A percentile compares a stretch with the other conserved stretches of the same genome.
Conservation (phyloP, 2,888 invertebrate genomes). For the Myopa tessellatipennis region DNA sequence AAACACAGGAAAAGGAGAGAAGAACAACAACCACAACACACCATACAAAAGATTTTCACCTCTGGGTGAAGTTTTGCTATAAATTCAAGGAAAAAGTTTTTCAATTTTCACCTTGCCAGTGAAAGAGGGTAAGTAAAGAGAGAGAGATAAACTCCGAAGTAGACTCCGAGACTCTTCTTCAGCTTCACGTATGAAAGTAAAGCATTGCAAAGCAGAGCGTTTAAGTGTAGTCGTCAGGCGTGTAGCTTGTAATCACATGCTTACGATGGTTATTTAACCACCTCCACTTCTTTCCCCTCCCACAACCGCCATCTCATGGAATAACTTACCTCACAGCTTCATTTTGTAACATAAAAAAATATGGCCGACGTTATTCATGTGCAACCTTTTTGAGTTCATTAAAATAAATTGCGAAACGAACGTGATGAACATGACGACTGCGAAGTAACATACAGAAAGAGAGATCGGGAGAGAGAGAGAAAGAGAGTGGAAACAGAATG, state of each 20-base stretch:
- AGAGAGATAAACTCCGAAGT: too few relatives aligned
- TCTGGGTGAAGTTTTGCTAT: too few relatives aligned
- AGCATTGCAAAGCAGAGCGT: too few relatives aligned
- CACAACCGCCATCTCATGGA: neutral
- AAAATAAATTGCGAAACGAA: constrained; percentile 33
- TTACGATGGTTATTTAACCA: neutral
- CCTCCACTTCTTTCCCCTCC: neutral
- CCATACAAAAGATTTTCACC: too few relatives aligned
- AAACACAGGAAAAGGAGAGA: too few relatives aligned
- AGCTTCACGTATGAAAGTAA: too few relatives aligned
- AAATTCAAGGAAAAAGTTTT: neutral
- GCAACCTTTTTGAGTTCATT: constrained; percentile 32
- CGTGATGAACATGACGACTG: constrained; percentile 8
- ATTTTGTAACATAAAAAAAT: neutral
- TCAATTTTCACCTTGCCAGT: neutral
- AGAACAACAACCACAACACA: too few relatives aligned
- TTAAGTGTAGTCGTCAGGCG: too few relatives aligned
- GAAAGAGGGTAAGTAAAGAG: too few relatives aligned
- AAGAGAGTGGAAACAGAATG: neutral
- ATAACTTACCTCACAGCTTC: neutral
- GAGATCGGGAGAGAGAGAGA: neutral
- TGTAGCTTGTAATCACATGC: constrained; percentile 1
- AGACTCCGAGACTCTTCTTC: too few relatives aligned
- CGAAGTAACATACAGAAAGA: neutral
- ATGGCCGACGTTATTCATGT: constrained; percentile 24